Percentiles rank a stretch among this genome's conserved stretches.
Evolutionary conservation across 2,797 vertebrate species (phyloP).

Genomic region (Eutrigla gurnardus): DNA sequence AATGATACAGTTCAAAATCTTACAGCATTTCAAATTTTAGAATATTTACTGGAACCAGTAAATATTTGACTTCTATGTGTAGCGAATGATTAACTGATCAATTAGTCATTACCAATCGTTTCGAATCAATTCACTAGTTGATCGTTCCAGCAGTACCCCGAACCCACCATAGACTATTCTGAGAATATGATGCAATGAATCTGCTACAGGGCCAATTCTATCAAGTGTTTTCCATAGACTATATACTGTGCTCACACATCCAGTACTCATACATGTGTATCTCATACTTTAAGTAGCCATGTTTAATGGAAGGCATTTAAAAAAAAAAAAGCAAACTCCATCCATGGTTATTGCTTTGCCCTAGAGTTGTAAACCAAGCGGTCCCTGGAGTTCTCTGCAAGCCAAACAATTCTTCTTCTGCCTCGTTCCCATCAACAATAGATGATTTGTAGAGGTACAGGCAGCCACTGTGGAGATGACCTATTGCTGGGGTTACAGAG

Average conservation of each 20-base stretch:
- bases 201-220: background rate
- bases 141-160: background rate
- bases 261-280: slow-evolving; percentile 2
- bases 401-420: slow-evolving; percentile 10
- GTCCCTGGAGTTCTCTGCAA: slow-evolving; percentile 26
- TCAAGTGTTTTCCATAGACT: background rate
- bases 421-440: slow-evolving; percentile 46
- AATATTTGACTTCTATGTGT: background rate
- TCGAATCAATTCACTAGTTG: background rate
- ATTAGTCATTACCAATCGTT: background rate
- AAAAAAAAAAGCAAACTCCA: background rate
- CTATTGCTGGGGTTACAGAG: slow-evolving; percentile 18
- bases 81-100: background rate
- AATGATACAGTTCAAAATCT: background rate
- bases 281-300: background rate
- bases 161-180: background rate
- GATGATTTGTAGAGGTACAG: slow-evolving; percentile 54
- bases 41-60: background rate
- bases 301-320: slow-evolving; percentile 7
- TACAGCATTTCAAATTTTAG: background rate
- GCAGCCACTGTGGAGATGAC: slow-evolving; percentile 8
- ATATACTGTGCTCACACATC: background rate
- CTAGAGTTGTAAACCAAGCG: slow-evolving; percentile 19
- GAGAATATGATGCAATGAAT: background rate
- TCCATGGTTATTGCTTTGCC: background rate